These are phyloP conservation scores for Leptopilina syphax DNA, from an alignment of 2,888 invertebrate species.

Conservation along the genomic window DNA sequence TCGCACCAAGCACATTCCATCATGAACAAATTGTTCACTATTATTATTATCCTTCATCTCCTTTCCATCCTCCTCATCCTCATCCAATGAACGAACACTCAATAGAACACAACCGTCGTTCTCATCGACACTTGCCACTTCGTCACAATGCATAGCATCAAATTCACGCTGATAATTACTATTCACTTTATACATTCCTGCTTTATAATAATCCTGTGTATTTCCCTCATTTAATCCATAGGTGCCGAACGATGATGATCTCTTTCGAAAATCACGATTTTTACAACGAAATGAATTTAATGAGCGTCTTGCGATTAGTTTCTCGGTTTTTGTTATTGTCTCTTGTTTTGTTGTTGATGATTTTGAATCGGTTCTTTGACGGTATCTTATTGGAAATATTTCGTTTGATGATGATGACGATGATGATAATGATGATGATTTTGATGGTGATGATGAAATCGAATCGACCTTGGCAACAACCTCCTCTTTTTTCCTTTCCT, in stretches of 20 bases:
- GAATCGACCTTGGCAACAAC: slow-evolving; percentile 36
- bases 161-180: slow-evolving; percentile 42
- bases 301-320: slow-evolving; percentile 59
- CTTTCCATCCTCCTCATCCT: neutral
- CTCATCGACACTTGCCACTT: slow-evolving; percentile 65
- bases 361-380: slow-evolving; percentile 41
- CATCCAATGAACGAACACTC: slow-evolving; percentile 64
- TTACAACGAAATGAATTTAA: slow-evolving; percentile 49
- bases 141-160: slow-evolving; percentile 61
- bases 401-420: slow-evolving; percentile 30
- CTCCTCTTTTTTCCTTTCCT: slow-evolving; percentile 31
- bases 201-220: slow-evolving; percentile 39
- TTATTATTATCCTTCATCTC: slow-evolving; percentile 1
- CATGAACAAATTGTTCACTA: slow-evolving; percentile 41
- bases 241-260: slow-evolving; percentile 67
- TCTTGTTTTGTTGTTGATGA: slow-evolving; percentile 46
- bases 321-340: slow-evolving; percentile 61
- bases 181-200: neutral
- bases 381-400: slow-evolving; percentile 45
- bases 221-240: slow-evolving; percentile 52
- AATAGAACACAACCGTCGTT: slow-evolving; percentile 70
- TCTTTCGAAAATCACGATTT: slow-evolving; percentile 54
- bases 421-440: slow-evolving; percentile 1
- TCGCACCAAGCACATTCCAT: slow-evolving; percentile 56
- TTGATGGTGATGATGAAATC: neutral